Percentiles rank a stretch among this genome's conserved stretches.
Evolutionary conservation across 2,888 invertebrate genomes (phyloP).

Genomic region (Eurytoma californica): DNA sequence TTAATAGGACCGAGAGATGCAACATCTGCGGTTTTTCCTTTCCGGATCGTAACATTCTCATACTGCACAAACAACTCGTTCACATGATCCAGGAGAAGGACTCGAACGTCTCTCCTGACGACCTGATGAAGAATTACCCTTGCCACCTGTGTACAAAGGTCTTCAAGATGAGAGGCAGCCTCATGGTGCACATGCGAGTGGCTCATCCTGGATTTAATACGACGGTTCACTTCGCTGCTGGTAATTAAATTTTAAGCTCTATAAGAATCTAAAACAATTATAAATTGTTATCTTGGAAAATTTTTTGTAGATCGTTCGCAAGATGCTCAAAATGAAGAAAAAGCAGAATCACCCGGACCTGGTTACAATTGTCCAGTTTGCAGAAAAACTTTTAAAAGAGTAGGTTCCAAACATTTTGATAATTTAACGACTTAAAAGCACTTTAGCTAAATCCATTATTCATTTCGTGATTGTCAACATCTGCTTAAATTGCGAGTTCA

Average conservation of each 20-base stretch:
- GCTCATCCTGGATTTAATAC: conserved; percentile 81
- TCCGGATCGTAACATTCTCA: conserved; percentile 82
- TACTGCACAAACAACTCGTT: conserved; percentile 85
- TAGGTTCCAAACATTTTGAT: conserved; percentile 50
- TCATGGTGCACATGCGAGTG: conserved; percentile 88
- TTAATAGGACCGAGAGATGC: conserved; percentile 77
- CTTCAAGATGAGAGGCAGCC: conserved; percentile 88
- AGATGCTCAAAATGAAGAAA: background rate
- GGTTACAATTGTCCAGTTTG: conserved; percentile 73
- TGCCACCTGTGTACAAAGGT: conserved; percentile 88
- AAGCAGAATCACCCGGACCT: conserved; percentile 43
- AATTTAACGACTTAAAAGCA: no score
- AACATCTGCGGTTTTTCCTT: conserved; percentile 85
- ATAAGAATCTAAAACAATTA: background rate
- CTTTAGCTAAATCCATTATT: no score
- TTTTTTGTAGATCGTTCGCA: background rate
- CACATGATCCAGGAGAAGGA: conserved; percentile 72
- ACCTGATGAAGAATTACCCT: conserved; percentile 77
- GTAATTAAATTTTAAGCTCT: background rate
- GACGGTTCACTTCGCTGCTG: conserved; percentile 15
- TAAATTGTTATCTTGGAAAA: background rate
- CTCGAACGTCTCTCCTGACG: conserved; percentile 64
- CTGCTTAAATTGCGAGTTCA: no score
- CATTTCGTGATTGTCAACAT: no score
- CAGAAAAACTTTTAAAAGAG: conserved; percentile 74